Base-by-base conservation (phyloP, 2,797 vertebrate species). In the Hylomyscus alleni region DNA sequence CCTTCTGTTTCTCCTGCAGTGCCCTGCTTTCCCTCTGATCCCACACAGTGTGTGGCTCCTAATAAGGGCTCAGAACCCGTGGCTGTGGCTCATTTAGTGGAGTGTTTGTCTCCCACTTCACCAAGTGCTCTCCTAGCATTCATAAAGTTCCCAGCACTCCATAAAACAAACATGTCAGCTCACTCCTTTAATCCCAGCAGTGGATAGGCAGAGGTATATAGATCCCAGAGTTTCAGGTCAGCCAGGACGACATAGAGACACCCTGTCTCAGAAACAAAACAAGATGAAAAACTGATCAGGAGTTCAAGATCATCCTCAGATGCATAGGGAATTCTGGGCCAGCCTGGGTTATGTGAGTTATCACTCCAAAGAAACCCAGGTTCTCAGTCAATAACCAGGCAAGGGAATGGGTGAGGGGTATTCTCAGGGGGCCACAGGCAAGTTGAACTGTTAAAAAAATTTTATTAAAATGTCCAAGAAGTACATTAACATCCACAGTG, bases 391-490 rank as follows among this genome's bases (percentile, higher is more conserved):
- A 17, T 50, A 60, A 34, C 44, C 34, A 50, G 72, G 31, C n/a
- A 69, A 73, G 84, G 20, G 34, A 95, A 86, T 26, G 26, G 83
- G 26, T 24, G 40, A 56, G 92, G 17, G 44, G 81, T 1, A 24
- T 17, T 31, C 17, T 58, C 72, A 65, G 82, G 90, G 65, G 60
- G 40, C 8, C 26, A 91, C 31, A 86, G 76, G 3, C 76, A 94
- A 26, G 62, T 34, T 17, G 95, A 98, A 98, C 98, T 98, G 98
- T 98, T 99, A 99, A 98, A 99, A 98, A 98, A 98, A 96, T 94
- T 98, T 98, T 99, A 99, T 99, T 99, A 98, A 99, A 99, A 99
- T 98, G 98, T 98, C 97, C 98, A 98, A 97, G 98, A 98, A 98
- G 97, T 98, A 98, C 98, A 98, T 98, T 98, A 98, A 98, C 97